Evolutionary conservation across 2,888 invertebrate genomes (phyloP).

Genomic region (Rhagonycha fulva): DNA sequence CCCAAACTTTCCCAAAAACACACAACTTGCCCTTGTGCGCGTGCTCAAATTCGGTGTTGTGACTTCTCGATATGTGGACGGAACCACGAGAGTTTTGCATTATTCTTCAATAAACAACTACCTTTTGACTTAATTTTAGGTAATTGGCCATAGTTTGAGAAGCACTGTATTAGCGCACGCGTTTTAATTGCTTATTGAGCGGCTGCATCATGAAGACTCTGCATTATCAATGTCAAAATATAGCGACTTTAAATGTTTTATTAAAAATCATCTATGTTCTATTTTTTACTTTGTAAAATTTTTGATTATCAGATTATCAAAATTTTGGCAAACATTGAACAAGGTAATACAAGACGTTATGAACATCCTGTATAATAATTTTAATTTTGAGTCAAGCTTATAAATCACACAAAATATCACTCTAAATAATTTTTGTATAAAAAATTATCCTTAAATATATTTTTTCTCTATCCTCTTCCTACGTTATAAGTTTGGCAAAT

Average conservation of each 20-base stretch:
- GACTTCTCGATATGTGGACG: too few relatives aligned
- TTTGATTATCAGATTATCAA: not conserved
- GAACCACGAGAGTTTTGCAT: too few relatives aligned
- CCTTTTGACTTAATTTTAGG: too few relatives aligned
- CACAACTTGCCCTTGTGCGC: too few relatives aligned
- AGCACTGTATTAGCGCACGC: not conserved
- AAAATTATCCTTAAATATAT: not conserved
- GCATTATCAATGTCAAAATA: too few relatives aligned
- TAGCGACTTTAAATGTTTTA: too few relatives aligned
- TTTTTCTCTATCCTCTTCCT: conserved; percentile 9
- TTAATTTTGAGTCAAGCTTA: not conserved
- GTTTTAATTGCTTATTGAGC: not conserved
- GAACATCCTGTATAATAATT: not conserved
- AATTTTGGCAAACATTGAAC: not conserved
- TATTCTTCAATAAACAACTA: too few relatives aligned
- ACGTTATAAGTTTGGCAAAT: conserved; percentile 12
- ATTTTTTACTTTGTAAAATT: not conserved
- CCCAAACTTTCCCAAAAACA: too few relatives aligned
- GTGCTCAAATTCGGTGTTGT: too few relatives aligned
- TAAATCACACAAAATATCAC: conserved; percentile 9
- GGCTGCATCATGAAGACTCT: not conserved
- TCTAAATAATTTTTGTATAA: conserved; percentile 2
- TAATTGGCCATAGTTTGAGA: too few relatives aligned
- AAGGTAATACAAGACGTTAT: not conserved
- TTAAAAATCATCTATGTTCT: not conserved